Percentiles rank a stretch among this genome's conserved stretches.
These are phyloP conservation scores for Valencia hispanica DNA, from an alignment of 2,797 vertebrate genomes.

Conservation along the genomic window DNA sequence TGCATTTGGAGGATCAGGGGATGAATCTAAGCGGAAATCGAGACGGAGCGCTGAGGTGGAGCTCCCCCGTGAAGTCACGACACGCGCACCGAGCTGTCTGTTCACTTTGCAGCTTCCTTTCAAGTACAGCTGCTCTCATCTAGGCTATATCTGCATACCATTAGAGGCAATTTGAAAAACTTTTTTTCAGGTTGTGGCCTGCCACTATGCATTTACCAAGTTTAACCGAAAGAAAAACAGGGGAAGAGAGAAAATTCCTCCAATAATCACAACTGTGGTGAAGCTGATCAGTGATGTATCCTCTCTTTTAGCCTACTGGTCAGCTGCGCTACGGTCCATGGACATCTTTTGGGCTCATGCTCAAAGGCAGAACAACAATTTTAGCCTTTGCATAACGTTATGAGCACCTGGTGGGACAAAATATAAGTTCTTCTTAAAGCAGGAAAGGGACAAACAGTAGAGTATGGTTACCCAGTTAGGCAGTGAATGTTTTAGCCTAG, in stretches of 20 bases:
- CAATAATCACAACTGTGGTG: neutral
- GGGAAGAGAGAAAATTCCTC: neutral
- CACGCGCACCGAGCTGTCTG: conserved; percentile 16
- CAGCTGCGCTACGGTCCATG: no score
- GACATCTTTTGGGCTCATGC: no score
- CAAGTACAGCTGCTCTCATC: conserved; percentile 10
- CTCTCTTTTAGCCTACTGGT: no score
- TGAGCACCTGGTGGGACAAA: no score
- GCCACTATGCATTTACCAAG: neutral
- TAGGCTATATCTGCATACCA: neutral
- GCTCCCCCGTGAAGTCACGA: conserved; percentile 47
- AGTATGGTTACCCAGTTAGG: no score
- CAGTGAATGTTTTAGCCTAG: no score
- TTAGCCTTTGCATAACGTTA: no score
- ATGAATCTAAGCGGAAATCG: conserved; percentile 7
- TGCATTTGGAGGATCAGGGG: conserved; percentile 38
- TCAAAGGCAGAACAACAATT: no score
- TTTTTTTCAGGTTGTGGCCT: no score
- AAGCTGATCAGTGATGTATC: neutral
- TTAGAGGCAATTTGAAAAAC: neutral
- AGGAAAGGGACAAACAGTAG: no score
- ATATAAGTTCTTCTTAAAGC: no score
- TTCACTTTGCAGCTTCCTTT: conserved; percentile 21
- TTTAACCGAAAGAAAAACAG: neutral
- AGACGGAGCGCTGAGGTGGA: conserved; percentile 17